Base-by-base conservation (phyloP, 2,888 invertebrate genomes). In the Entomobrya proxima region DNA sequence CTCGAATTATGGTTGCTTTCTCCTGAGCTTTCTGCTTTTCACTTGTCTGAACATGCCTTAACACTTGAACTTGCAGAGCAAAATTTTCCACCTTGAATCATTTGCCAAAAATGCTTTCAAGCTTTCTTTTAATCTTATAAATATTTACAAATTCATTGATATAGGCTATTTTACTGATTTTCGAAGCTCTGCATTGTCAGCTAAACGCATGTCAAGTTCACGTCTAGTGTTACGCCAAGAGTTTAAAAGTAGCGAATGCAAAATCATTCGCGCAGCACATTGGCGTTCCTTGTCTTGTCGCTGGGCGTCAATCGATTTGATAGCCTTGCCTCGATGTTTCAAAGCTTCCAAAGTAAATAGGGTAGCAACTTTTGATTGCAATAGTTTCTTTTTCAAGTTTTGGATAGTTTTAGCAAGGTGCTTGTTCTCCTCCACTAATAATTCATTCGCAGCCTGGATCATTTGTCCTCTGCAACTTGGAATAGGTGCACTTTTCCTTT, bases 41-140 rank as follows among this genome's bases (percentile, higher is more conserved):
- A 21, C 72, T 74, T 7, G 58, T 77, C 24, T 88, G 87, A 69
- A 88, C 78, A 50, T 89, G 89, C 24, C 89, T 79, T 27, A 89
- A 74, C 2, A 88, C 88, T 35, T 87, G 87, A 11, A 89, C 86
- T 86, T 89, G 88, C 37, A 88, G 81, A 7, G 85, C 79, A 61
- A 87, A 81, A 58, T 89, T 89, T 52, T 89, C 89, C 11, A 86
- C 72, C 88, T 88, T n/a, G 30, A 1, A 32, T 9, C 15, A 35
- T 15, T 13, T 52, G 30, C n/a, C 2, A 52, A 7, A 18, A 40
- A 67, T 32, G 9, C 15, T 13, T n/a, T 40, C 7, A 7, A 7
- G 44, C 44, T 40, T 11, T 40, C 15, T 40, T 44, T 40, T 24
- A 27, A 50, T 15, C 37, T 35, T 52, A 32, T 15, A 27, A 15